phyloP scores from a whole-genome alignment of 2,888 invertebrate species.

The Ptycholaimellus sp. region DNA sequence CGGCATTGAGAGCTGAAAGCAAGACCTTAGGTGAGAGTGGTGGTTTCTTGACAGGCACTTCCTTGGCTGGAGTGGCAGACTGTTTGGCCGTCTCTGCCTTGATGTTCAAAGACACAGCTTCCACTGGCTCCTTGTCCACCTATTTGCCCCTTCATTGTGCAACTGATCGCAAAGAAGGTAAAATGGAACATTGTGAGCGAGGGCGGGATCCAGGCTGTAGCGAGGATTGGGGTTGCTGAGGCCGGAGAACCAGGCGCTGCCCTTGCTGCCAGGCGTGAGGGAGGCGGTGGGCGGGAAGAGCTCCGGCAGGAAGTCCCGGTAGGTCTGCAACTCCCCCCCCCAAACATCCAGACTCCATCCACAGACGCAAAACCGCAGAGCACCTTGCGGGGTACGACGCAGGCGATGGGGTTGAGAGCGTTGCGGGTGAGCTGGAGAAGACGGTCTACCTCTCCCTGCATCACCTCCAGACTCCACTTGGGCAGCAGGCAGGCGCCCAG shows the following conservation, averaged over 20 bases:
- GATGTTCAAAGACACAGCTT: too few relatives aligned
- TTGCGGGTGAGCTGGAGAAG: slow-evolving; percentile 60
- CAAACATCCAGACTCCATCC: slow-evolving; percentile 3
- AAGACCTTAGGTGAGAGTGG: too few relatives aligned
- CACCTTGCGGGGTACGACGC: slow-evolving; percentile 74
- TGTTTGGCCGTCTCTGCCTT: too few relatives aligned
- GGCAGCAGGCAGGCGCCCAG: slow-evolving; percentile 77
- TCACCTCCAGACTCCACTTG: slow-evolving; percentile 61
- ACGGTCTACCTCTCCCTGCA: slow-evolving; percentile 84
- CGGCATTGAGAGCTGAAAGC: too few relatives aligned
- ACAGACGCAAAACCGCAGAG: slow-evolving; percentile 6
- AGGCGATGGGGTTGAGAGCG: slow-evolving; percentile 70
- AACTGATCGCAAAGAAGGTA: too few relatives aligned
- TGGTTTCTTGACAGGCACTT: too few relatives aligned
- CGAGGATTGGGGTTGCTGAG: too few relatives aligned
- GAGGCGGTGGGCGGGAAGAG: slow-evolving; percentile 72
- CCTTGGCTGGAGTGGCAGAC: too few relatives aligned
- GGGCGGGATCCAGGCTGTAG: too few relatives aligned
- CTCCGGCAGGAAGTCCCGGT: slow-evolving; percentile 77
- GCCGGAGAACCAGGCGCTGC: slow-evolving; percentile 56
- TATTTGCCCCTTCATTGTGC: too few relatives aligned
- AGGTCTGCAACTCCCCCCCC: slow-evolving; percentile 53
- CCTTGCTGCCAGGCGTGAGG: slow-evolving; percentile 49
- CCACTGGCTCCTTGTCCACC: too few relatives aligned
- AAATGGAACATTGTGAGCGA: too few relatives aligned